Conservation (phyloP, 2,888 invertebrate genomes). For the Xestia c-nigrum region DNA sequence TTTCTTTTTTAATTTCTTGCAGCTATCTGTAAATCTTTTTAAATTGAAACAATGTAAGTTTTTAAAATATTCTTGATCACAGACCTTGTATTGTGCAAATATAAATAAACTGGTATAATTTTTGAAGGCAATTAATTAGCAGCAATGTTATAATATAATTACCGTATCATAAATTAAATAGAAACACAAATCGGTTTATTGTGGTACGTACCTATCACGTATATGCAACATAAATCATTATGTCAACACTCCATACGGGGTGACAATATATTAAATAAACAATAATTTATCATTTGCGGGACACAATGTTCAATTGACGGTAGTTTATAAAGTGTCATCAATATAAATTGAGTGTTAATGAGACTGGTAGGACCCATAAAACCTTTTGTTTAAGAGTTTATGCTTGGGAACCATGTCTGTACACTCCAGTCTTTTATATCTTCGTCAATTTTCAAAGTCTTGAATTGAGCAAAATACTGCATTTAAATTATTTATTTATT, state of each 20-base stretch:
- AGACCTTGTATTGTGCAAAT: not conserved
- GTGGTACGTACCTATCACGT: slow-evolving; percentile 15
- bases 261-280: slow-evolving; percentile 20
- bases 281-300: slow-evolving; percentile 18
- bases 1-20: too few relatives aligned
- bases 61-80: not conserved
- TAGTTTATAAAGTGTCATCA: slow-evolving; percentile 19
- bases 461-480: not conserved
- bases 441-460: not conserved
- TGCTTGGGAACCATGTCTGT: not conserved
- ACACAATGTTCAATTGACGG: slow-evolving; percentile 21
- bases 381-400: not conserved
- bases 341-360: slow-evolving; percentile 38
- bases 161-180: not conserved
- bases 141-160: not conserved
- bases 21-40: not conserved
- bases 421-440: not conserved
- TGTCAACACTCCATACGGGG: not conserved
- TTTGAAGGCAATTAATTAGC: not conserved
- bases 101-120: not conserved
- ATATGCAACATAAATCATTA: slow-evolving; percentile 12
- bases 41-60: not conserved
- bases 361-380: slow-evolving; percentile 8
- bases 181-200: slow-evolving; percentile 12
- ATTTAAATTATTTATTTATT: too few relatives aligned